Percentiles rank a stretch among this genome's conserved stretches.
These are phyloP conservation scores for Steromphala cineraria DNA, from an alignment of 2,888 invertebrate genomes.

Conservation along the genomic window DNA sequence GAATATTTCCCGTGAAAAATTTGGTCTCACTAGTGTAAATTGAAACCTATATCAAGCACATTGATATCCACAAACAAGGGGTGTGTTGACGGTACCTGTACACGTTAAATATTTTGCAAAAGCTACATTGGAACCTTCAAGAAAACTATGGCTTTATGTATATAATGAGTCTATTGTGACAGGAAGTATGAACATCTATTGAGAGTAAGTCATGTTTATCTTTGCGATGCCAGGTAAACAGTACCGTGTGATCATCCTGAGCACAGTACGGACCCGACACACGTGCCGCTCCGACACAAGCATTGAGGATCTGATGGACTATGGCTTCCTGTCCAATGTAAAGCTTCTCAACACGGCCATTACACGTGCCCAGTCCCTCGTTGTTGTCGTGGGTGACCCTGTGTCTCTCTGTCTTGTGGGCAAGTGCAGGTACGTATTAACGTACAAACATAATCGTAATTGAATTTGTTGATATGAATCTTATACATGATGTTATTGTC, in stretches of 20 bases:
- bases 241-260: constrained; percentile 87
- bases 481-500: not conserved
- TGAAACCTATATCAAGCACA: too few species aligned
- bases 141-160: too few species aligned
- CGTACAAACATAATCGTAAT: not conserved
- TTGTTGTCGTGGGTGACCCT: constrained; percentile 90
- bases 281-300: constrained; percentile 80
- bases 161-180: too few species aligned
- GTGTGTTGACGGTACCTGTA: too few species aligned
- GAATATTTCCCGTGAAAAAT: too few species aligned
- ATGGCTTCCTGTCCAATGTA: constrained; percentile 88
- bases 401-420: constrained; percentile 88
- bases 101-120: too few species aligned
- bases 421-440: constrained; percentile 79
- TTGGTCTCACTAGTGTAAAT: too few species aligned
- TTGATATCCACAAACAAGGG: too few species aligned
- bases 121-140: too few species aligned
- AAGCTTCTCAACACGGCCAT: constrained; percentile 89
- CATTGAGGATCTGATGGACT: constrained; percentile 79
- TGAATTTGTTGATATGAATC: not conserved
- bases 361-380: constrained; percentile 87
- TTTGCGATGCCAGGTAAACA: constrained; percentile 81
- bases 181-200: too few species aligned
- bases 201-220: constrained; percentile 15
- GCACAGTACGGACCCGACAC: constrained; percentile 85